Evolutionary conservation across 1,140 invertebrate species (phyloP).

Genomic region (Yoshiicerus persimilis): DNA sequence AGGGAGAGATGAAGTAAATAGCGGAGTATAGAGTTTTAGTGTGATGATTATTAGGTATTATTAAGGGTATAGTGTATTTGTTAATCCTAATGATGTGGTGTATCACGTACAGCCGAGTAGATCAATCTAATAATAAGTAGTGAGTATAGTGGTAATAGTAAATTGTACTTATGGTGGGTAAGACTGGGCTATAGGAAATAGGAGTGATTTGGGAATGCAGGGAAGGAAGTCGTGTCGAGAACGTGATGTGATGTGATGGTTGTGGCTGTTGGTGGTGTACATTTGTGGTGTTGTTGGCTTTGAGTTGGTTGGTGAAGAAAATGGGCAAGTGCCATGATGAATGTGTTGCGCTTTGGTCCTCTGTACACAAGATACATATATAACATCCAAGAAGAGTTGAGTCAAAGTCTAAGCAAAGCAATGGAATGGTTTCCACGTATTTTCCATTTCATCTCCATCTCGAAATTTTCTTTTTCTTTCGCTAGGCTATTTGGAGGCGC

Average conservation of each 20-base stretch:
- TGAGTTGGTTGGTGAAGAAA: not conserved
- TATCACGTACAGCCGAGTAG: not conserved
- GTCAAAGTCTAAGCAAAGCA: not conserved
- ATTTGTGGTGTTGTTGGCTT: not conserved
- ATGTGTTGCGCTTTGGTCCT: not conserved
- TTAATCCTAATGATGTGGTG: not conserved
- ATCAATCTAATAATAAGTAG: not conserved
- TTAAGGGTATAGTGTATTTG: not conserved
- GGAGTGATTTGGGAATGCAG: not conserved
- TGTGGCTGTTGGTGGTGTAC: not conserved
- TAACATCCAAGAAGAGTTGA: not conserved
- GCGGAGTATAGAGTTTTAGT: not conserved
- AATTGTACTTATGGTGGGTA: not conserved
- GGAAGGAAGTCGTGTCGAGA: not conserved
- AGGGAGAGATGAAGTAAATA: not conserved
- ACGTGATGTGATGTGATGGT: not conserved
- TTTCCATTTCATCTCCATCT: not conserved
- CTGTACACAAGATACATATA: not conserved
- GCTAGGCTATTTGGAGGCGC: not conserved
- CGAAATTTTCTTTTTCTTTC: not conserved
- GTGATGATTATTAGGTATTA: not conserved
- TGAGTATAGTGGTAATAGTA: not conserved
- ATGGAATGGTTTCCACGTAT: not conserved
- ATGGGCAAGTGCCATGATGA: not conserved
- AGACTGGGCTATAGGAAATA: not conserved